Base-by-base conservation (phyloP, 2,888 invertebrate species). In the Drosophila hamatofila region DNA sequence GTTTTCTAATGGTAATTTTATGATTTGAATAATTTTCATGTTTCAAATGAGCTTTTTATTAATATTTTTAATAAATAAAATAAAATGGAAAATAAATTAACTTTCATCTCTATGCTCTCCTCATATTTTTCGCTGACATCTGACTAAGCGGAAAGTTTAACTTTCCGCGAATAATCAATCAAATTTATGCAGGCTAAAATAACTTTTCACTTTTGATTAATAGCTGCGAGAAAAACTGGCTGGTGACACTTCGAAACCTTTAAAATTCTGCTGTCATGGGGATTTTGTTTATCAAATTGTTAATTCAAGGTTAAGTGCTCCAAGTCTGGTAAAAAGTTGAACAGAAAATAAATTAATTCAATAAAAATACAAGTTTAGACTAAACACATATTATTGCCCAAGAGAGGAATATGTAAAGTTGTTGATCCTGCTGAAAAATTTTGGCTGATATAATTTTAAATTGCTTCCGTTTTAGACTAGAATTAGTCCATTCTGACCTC, bases 201-300 rank as follows among this genome's bases (percentile, higher is more conserved):
- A 25, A 54, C 42, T 42, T 44, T 44, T 44, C 42, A 12, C 42
- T 11, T 61, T 54, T 54, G 61, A 61, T 61, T 52, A 52, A 61
- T 61, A 52, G 52, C 42, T 18, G 16, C n/a, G 12, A 23, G 8
- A 52, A 52, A 21, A 30, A 44, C 25, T 39, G 23, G 21, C 16
- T 7, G 25, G 3, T 35, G 54, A 35, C 48, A 37, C 58, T 37
- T 48, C 25, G 46, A 27, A 18, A 21, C 9, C 37, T 48, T 16
- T 18, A 35, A 16, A 25, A 35, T 61, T 21, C 11, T 25, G 25
- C 23, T 21, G 18, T 33, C 35, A 61, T 33, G 21, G 4, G 35
- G 9, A 23, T 33, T 51, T 51, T 23, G 33, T 49, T 49, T 1
- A 12, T 6, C 3, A 30, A 18, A 18, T 49, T 49, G 27, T 18